Base-by-base conservation (phyloP, 2,888 invertebrate species). In the Caradrina kadenii region DNA sequence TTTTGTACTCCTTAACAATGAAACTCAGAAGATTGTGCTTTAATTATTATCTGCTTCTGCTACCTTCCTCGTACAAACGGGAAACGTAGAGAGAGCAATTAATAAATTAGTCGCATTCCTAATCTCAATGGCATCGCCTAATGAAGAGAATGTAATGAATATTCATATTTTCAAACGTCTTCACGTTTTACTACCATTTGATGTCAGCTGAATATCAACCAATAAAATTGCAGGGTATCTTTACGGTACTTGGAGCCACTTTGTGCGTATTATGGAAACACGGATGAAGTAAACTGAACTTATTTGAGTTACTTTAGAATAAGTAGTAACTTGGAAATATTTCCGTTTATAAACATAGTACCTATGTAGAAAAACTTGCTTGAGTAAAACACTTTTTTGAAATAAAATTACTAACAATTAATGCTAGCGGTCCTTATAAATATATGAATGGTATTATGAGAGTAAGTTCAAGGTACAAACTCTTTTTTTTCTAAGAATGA, bases 151-250 rank as follows among this genome's bases (percentile, higher is more conserved):
- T 58, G 65, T 66, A 54, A 78, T 78, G 65, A 78, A 78, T 78
- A 78, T 78, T 78, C 81, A 78, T 78, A 78, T 77, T 78, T 62
- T 78, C 63, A 60, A 77, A 66, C 49, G 53, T 62, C 62, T 75
- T 56, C 52, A 62, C 81, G 78, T 77, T 81, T 77, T 66, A 77
- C 63, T 81, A 63, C 65, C 35, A 52, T 78, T 78, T 81, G 60
- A 81, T 78, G 78, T 49, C 63, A 48, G 59, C 53, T 15, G 58
- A 63, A 63, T 59, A 63, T 69, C 35, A 65, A 72, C 52, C 59
- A 71, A 81, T 78, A 66, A 71, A 72, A 63, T 81, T 77, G 50
- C 56, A 65, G 81, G 50, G 63, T 64, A 73, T 66, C 54, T 59
- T 53, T 54, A 21, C 54, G 17, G 48, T 48, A 22, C 53, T 63